A percentile compares a stretch with the other conserved stretches of the same genome.
phyloP scores from a whole-genome alignment of 2,888 invertebrate genomes.

The Iselma pallidipennis region DNA sequence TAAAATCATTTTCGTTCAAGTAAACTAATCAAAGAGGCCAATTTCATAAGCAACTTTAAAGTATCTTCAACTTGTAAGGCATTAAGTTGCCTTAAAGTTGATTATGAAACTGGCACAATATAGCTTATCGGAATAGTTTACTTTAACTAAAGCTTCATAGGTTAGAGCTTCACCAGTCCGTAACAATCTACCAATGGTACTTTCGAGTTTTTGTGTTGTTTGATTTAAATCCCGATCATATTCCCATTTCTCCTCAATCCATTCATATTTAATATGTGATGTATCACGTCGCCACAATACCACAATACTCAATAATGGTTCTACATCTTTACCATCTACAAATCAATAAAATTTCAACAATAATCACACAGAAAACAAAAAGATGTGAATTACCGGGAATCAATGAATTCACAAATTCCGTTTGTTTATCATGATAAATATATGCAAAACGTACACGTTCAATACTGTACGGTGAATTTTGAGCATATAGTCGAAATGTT shows the following conservation, averaged over 20 bases:
- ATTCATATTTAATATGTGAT: slow-evolving; percentile 87
- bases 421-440: slow-evolving; percentile 82
- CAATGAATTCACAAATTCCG: slow-evolving; percentile 78
- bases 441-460: slow-evolving; percentile 85
- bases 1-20: slow-evolving; percentile 45
- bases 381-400: slow-evolving; percentile 64
- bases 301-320: slow-evolving; percentile 77
- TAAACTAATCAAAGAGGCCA: background rate
- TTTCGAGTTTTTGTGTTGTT: slow-evolving; percentile 73
- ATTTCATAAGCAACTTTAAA: no score
- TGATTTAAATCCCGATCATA: slow-evolving; percentile 65
- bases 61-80: no score
- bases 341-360: slow-evolving; percentile 30
- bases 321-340: slow-evolving; percentile 63
- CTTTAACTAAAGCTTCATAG: slow-evolving; percentile 79
- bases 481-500: slow-evolving; percentile 72
- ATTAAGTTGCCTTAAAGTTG: no score
- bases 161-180: slow-evolving; percentile 74
- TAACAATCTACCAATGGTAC: slow-evolving; percentile 71
- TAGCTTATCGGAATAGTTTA: slow-evolving; percentile 41
- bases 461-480: slow-evolving; percentile 65
- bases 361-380: background rate
- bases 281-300: slow-evolving; percentile 89
- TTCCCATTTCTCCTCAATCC: slow-evolving; percentile 77
- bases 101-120: no score